Base-by-base conservation (phyloP, 2,797 vertebrate genomes). In the Silurus aristotelis region DNA sequence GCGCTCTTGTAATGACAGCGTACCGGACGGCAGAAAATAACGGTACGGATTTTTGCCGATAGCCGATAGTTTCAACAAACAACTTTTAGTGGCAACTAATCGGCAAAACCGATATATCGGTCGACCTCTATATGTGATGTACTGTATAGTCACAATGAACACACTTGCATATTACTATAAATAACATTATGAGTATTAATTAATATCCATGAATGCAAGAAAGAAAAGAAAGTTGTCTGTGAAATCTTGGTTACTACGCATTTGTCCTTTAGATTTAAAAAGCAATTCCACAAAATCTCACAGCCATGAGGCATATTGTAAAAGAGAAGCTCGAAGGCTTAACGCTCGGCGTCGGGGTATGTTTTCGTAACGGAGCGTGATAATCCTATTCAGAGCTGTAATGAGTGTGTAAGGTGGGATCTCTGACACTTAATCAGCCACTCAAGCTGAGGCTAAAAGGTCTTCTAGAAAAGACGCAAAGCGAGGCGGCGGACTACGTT, bases 351-450 rank as follows among this genome's bases (percentile, higher is more conserved):
- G 25, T 20, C 38, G 52, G 46, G 12, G 22, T 52, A 46, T 55
- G 12, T 66, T 7, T 10, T 56, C 52, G 22, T 10, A 7, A 52
- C 63, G 70, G 67, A 85, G 20, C 5, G 13, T 7, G 64, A 61
- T 83, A 31, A 78, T 86, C 66, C 25, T 31, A 71, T 79, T 83
- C 22, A 72, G n/a, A 12, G 6, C 27, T 64, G 48, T 72, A 79
- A 83, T 71, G 66, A 19, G 8, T 0, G 58, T 52, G 46, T 60
- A 60, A 61, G 38, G n/a, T 19, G 38, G 43, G 56, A 60, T 60
- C 82, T 56, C 48, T 9, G 70, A 75, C 85, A 80, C 48, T 80
- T 80, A 66, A 72, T 73, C 76, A 58, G 77, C 61, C 22, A 67
- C 52, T 27, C 48, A 75, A 80, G 52, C 25, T 0, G 27, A 61